phyloP scores from a whole-genome alignment of 1,140 invertebrate species.

The Drosophila biarmipes region DNA sequence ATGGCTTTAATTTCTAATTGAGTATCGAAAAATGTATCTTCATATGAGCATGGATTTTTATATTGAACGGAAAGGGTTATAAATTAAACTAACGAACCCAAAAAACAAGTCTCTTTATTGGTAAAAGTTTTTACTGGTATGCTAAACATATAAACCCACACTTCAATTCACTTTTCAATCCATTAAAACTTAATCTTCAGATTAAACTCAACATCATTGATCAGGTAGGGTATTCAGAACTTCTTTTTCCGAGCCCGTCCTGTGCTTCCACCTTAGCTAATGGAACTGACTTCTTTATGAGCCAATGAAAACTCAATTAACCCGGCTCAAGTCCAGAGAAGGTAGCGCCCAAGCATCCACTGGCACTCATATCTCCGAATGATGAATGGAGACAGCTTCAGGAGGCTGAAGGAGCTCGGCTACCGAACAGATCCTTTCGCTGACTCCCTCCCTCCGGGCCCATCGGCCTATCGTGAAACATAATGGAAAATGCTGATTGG shows the following conservation, averaged over 20 bases:
- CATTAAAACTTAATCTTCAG: no score
- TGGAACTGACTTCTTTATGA: constrained; percentile 30
- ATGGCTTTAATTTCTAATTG: no score
- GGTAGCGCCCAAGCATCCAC: constrained; percentile 5
- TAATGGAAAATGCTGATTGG: constrained; percentile 41
- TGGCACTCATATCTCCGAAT: neutral
- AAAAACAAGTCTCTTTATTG: no score
- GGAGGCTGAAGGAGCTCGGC: constrained; percentile 1
- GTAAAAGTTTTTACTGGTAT: no score
- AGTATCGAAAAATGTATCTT: no score
- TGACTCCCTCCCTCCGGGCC: neutral
- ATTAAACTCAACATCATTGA: no score
- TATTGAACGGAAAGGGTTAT: no score
- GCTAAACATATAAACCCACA: no score
- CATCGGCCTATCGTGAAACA: constrained; percentile 8
- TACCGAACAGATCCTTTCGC: constrained; percentile 8
- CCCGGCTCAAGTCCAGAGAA: neutral
- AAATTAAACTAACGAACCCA: no score
- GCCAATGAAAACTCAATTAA: constrained; percentile 51
- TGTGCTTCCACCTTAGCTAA: neutral
- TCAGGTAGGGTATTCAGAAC: neutral
- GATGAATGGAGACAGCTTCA: constrained; percentile 18
- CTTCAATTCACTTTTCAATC: no score
- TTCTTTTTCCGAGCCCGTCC: neutral
- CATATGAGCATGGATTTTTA: no score